Evolutionary conservation across 1,140 invertebrate genomes (phyloP), one percentile per base, ranked within the genome.

Genomic region (Drosophila repletoides): DNA sequence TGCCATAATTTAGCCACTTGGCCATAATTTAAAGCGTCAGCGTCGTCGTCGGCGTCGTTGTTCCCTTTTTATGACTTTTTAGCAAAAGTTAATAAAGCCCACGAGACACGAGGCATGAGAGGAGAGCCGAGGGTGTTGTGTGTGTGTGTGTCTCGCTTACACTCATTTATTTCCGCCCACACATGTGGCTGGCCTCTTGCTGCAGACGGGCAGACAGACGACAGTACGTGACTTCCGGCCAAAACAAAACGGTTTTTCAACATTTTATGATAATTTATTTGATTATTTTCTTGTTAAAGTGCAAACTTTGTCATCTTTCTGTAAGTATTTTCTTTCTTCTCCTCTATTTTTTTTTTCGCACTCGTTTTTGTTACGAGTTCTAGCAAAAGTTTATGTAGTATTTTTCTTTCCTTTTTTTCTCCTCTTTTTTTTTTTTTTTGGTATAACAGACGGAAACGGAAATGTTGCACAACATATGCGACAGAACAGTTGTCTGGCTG

Each of bases 261-360:
- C 80, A 80, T 72, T 84, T 84, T 84, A 84, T 84, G 75, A 84
- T 84, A 84, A 84, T 84, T 84, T 84, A 84, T 84, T 84, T 86
- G 80, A 84, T 84, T 84, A 84, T 84, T 80, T 84, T 86, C 80
- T 84, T 84, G 80, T 84, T 84, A 84, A 84, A 84, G 75, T 80
- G 75, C 80, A 86, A 84, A 84, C 80, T 84, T 84, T 84, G 74
- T 86, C 79, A 84, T 71, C 33, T 64, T 64, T 41, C 28, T 43
- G 5, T 12, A 15, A 48, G 45, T 34, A 34, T 24, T 6, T 56
- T 31, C n/a, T 38, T 36, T 31, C 14, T 12, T 14, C 5, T 26
- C 9, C 29, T 58, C 4, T 41, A 3, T 31, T 31, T 28, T 6
- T 45, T 9, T 9, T 65, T 60, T 53, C 59, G 38, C 66, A 45